These are phyloP conservation scores for Tenthredo scrophulariae DNA, from an alignment of 2,888 invertebrate species.

Conservation along the genomic window DNA sequence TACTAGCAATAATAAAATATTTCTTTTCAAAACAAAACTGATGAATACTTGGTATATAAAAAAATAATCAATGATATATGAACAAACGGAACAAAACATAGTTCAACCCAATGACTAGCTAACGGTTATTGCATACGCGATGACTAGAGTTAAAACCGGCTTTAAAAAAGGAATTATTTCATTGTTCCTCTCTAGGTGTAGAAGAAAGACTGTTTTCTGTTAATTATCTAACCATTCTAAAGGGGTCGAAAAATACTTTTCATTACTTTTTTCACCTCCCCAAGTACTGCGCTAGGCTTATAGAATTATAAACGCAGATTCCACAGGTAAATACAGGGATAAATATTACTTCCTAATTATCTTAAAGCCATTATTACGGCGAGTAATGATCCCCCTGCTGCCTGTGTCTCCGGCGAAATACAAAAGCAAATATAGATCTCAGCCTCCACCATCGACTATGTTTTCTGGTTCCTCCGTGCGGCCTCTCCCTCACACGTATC, in stretches of 20 bases:
- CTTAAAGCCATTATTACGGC: conserved; percentile 68
- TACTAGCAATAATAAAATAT: background rate
- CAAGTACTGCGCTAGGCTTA: background rate
- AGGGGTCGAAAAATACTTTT: background rate
- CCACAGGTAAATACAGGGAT: background rate
- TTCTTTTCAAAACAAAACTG: background rate
- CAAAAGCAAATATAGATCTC: conserved; percentile 90
- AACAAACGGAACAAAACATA: background rate
- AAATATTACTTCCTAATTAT: background rate
- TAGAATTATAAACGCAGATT: background rate
- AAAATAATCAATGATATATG: background rate
- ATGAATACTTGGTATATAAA: background rate
- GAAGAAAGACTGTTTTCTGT: background rate
- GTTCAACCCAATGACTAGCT: conserved; percentile 30
- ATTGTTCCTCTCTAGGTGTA: background rate
- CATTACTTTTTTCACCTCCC: background rate
- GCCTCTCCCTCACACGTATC: conserved; percentile 88
- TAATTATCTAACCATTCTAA: background rate
- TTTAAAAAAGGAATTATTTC: background rate
- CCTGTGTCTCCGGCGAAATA: conserved; percentile 81
- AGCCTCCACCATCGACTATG: conserved; percentile 91
- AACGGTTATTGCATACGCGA: background rate
- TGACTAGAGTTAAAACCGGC: conserved; percentile 21
- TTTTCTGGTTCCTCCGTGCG: conserved; percentile 80
- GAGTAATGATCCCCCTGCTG: conserved; percentile 80